Conservation (phyloP, 2,888 invertebrate species). For the Zaprionus obscuricornis region DNA sequence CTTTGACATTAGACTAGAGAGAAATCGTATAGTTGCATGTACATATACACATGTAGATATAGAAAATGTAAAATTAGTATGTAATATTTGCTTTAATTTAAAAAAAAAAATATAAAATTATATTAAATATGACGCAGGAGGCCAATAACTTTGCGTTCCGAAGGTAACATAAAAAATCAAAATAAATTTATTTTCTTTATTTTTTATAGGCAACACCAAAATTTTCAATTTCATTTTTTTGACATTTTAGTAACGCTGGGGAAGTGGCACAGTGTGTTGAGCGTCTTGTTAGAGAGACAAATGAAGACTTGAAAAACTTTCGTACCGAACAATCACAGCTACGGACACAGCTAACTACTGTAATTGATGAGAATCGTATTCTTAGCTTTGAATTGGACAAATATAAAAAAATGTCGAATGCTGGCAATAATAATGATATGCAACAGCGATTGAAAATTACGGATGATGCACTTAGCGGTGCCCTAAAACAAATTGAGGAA, state of each 20-base stretch:
- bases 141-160: conserved; percentile 27
- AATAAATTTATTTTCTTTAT: not conserved
- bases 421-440: conserved; percentile 34
- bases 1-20: conserved; percentile 34
- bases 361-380: conserved; percentile 82
- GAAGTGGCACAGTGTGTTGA: conserved; percentile 70
- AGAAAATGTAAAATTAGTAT: too few relatives aligned
- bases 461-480: conserved; percentile 80
- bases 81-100: conserved; percentile 7
- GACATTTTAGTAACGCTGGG: conserved; percentile 28
- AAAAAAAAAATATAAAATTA: not conserved
- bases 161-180: conserved; percentile 23
- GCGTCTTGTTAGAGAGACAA: conserved; percentile 69
- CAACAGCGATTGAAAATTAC: conserved; percentile 64
- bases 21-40: conserved; percentile 20
- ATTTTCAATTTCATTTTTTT: not conserved
- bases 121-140: conserved; percentile 53
- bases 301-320: conserved; percentile 71
- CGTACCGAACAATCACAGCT: conserved; percentile 75
- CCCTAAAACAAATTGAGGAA: conserved; percentile 81
- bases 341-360: conserved; percentile 73
- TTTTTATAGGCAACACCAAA: too few relatives aligned
- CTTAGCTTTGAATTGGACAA: conserved; percentile 66
- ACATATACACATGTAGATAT: not conserved
- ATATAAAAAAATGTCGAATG: conserved; percentile 35